These are phyloP conservation scores for Drosophila paucipuncta DNA, from an alignment of 2,888 invertebrate species.

Conservation along the genomic window DNA sequence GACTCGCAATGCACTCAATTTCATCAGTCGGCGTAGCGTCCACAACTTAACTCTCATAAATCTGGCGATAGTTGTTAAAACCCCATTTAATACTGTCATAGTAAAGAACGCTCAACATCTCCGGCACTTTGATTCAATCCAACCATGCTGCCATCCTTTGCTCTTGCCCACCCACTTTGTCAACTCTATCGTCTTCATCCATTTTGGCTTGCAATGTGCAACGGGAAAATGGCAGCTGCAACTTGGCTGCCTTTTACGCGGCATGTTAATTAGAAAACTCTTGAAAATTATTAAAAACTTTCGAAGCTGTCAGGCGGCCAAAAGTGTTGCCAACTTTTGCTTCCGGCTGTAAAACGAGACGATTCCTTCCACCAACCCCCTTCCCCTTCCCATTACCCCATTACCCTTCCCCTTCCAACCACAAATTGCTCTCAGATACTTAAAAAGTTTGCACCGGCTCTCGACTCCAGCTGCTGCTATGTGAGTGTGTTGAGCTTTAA, in stretches of 20 bases:
- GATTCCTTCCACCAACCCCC: neutral
- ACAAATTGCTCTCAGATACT: constrained; percentile 34
- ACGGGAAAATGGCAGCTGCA: constrained; percentile 42
- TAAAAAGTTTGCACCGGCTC: constrained; percentile 32
- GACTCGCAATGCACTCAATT: constrained; percentile 35
- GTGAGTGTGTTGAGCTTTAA: neutral
- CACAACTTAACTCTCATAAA: constrained; percentile 74
- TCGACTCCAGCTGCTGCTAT: neutral
- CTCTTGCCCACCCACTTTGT: neutral
- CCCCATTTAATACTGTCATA: constrained; percentile 75
- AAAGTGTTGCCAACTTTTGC: constrained; percentile 55
- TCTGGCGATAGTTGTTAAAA: constrained; percentile 71
- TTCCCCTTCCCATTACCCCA: too few relatives aligned
- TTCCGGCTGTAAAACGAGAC: constrained; percentile 25
- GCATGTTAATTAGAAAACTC: constrained; percentile 79
- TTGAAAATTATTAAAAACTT: constrained; percentile 81
- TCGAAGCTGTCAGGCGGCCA: constrained; percentile 49
- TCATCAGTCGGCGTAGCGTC: constrained; percentile 58
- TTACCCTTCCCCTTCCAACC: neutral
- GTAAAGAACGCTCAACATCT: constrained; percentile 60
- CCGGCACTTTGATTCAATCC: constrained; percentile 40
- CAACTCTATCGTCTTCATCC: neutral
- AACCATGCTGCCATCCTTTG: constrained; percentile 7
- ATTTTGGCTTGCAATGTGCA: constrained; percentile 29
- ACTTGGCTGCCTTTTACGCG: constrained; percentile 45